Evolutionary conservation across 2,888 invertebrate genomes (phyloP).

Genomic region (Cephalotes varians): DNA sequence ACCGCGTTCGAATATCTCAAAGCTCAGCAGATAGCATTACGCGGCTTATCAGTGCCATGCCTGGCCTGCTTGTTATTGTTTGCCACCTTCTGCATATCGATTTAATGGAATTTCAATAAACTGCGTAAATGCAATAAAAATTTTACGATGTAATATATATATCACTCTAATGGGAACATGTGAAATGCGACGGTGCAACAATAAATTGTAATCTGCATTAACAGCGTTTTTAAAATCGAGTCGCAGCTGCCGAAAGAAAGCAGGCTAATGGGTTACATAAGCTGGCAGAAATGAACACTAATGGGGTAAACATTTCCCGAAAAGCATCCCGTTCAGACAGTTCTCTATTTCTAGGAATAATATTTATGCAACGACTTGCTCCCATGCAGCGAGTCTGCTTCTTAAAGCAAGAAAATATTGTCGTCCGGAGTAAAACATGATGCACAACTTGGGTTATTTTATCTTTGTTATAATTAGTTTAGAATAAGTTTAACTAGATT

Average conservation of each 20-base stretch:
- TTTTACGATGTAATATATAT: constrained; percentile 30
- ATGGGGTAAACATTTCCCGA: constrained; percentile 67
- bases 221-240: constrained; percentile 19
- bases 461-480: constrained; percentile 37
- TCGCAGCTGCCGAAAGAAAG: constrained; percentile 38
- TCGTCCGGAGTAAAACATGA: constrained; percentile 47
- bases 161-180: not conserved
- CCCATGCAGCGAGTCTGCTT: constrained; percentile 54
- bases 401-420: constrained; percentile 69
- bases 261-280: constrained; percentile 62
- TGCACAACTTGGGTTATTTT: constrained; percentile 51
- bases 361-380: constrained; percentile 68
- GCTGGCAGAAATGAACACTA: constrained; percentile 62
- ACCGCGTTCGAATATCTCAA: constrained; percentile 36
- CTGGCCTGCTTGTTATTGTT: constrained; percentile 38
- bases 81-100: constrained; percentile 19
- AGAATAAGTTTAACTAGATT: constrained; percentile 1
- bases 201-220: constrained; percentile 33
- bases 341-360: constrained; percentile 65
- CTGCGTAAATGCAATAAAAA: constrained; percentile 17
- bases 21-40: constrained; percentile 40
- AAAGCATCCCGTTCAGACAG: constrained; percentile 56
- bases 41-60: constrained; percentile 33
- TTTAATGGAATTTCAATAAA: constrained; percentile 32
- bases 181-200: not conserved